These are phyloP conservation scores for Neoniphon sammara DNA, from an alignment of 2,797 vertebrate genomes.

Conservation along the genomic window DNA sequence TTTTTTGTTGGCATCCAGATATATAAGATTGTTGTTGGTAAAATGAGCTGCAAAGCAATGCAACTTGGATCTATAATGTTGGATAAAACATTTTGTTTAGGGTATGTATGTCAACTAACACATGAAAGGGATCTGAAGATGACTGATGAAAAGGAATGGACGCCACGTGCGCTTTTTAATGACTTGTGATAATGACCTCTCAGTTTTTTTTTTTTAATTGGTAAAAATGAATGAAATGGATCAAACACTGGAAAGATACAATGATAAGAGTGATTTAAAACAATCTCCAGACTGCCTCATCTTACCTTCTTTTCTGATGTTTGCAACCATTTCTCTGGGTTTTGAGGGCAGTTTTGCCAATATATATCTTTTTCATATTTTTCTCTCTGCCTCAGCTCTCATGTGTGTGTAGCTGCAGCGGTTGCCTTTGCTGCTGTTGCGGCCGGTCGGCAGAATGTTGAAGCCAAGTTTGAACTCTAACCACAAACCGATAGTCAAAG, in stretches of 20 bases:
- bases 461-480: conserved; percentile 76
- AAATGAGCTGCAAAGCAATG: conserved; percentile 4
- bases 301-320: conserved; percentile 85
- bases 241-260: conserved; percentile 10
- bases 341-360: conserved; percentile 85
- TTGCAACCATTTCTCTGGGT: conserved; percentile 84
- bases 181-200: conserved; percentile 51
- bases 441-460: conserved; percentile 58
- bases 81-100: not conserved
- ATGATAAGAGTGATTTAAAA: conserved; percentile 42
- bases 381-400: conserved; percentile 70
- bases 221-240: conserved; percentile 53
- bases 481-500: conserved; percentile 72
- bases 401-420: conserved; percentile 62
- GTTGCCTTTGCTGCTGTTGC: conserved; percentile 58
- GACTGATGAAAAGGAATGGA: conserved; percentile 49
- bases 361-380: conserved; percentile 88
- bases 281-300: conserved; percentile 52
- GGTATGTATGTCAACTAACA: conserved; percentile 26
- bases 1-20: conserved; percentile 8
- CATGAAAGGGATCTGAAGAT: conserved; percentile 36
- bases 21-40: conserved; percentile 1
- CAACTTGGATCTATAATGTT: conserved; percentile 8
- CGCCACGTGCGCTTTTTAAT: conserved; percentile 45
- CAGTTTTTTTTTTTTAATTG: conserved; percentile 36